Conservation (phyloP, 2,888 invertebrate species). For the Mimas tiliae region DNA sequence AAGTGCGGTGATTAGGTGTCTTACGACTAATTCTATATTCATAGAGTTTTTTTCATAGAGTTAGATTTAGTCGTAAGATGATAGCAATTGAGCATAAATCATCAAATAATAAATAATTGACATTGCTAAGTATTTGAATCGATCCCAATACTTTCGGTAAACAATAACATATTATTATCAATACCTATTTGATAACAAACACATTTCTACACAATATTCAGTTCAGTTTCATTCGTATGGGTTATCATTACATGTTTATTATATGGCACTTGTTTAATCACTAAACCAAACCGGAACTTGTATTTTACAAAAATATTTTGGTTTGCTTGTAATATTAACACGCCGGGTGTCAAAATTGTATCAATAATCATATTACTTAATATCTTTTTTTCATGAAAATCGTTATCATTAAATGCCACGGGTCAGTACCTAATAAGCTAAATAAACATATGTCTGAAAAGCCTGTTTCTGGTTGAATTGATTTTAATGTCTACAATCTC, state of each 20-base stretch:
- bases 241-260: conserved; percentile 5
- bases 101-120: not conserved
- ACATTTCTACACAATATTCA: conserved; percentile 17
- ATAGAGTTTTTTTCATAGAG: too few relatives aligned
- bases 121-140: not conserved
- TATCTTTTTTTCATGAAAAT: not conserved
- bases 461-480: not conserved
- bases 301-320: not conserved
- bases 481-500: not conserved
- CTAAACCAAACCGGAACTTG: conserved; percentile 10
- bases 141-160: not conserved
- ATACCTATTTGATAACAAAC: conserved; percentile 13
- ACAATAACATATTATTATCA: conserved; percentile 23
- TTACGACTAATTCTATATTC: too few relatives aligned
- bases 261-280: not conserved
- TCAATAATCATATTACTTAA: conserved; percentile 2
- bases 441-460: not conserved
- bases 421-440: conserved; percentile 2
- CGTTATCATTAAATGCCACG: not conserved
- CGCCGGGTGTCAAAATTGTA: not conserved
- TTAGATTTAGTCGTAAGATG: too few relatives aligned
- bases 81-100: not conserved
- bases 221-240: conserved; percentile 41
- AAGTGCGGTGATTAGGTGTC: too few relatives aligned
- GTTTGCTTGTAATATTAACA: not conserved